Conservation (phyloP, 1,140 invertebrate species). For the Gerris buenoi region DNA sequence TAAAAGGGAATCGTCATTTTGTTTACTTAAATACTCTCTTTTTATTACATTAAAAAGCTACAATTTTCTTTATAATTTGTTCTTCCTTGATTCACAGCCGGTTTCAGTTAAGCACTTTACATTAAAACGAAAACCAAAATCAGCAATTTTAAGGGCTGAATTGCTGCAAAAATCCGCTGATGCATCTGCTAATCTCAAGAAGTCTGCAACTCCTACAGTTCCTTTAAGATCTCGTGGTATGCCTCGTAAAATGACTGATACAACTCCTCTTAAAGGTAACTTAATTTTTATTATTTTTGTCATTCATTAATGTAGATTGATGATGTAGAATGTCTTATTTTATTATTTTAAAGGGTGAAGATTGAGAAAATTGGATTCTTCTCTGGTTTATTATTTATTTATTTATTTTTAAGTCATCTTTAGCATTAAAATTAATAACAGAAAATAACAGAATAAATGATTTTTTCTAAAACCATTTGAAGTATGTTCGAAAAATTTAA, state of each 20-base stretch:
- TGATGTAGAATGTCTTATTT: too few relatives aligned
- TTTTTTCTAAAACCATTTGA: too few relatives aligned
- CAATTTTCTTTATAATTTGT: neutral
- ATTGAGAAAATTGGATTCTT: too few relatives aligned
- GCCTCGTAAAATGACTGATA: slow-evolving; percentile 92
- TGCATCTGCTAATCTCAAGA: slow-evolving; percentile 75
- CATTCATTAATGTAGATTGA: too few relatives aligned
- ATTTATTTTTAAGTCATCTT: too few relatives aligned
- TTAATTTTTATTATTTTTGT: too few relatives aligned
- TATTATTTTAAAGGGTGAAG: too few relatives aligned
- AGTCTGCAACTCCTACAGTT: slow-evolving; percentile 71
- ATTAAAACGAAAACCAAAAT: slow-evolving; percentile 88
- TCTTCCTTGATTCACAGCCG: too few relatives aligned
- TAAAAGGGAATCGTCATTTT: neutral
- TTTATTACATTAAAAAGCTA: neutral
- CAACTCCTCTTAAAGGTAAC: slow-evolving; percentile 31
- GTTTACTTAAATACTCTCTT: slow-evolving; percentile 6
- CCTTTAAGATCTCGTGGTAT: slow-evolving; percentile 82
- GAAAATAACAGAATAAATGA: too few relatives aligned
- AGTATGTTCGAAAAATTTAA: too few relatives aligned
- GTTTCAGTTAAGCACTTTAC: slow-evolving; percentile 75
- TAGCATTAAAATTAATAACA: too few relatives aligned
- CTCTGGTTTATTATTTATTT: too few relatives aligned
- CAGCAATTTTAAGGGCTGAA: slow-evolving; percentile 74
- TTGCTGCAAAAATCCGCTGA: slow-evolving; percentile 81